Base-by-base conservation (phyloP, 2,888 invertebrate species). In the Parasteatoda lunata region DNA sequence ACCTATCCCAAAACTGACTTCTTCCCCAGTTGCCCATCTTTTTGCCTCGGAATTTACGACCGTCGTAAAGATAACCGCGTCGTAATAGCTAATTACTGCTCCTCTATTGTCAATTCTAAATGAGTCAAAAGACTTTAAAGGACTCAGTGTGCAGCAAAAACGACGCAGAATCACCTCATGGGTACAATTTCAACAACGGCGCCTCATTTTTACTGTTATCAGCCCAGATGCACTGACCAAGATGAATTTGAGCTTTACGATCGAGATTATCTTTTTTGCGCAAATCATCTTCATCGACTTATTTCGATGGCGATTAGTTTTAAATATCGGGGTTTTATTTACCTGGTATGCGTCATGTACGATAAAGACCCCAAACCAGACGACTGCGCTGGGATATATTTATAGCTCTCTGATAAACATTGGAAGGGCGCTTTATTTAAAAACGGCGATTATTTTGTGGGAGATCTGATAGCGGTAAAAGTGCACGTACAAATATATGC, bases 381-480 rank as follows among this genome's bases (percentile, higher is more conserved):
- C 9, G 59, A 59, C 59, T 9, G 59, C 59, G n/a, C 0, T 9
- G n/a, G n/a, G n/a, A 59, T 9, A n/a, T 59, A 59, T 59, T 59
- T 59, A 59, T 59, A n/a, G 59, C 59, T 4, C 59, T 59, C 59
- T 7, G 59, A 59, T 59, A 59, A 59, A 9, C 11, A 59, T 13
- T 9, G 59, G 59, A 59, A n/a, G 59, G 11, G n/a, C 59, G 30
- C 30, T 30, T 59, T 59, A 59, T 59, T 59, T 59, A 59, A 59
- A 80, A 80, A 72, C 52, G 72, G 51, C 72, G 72, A 72, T 80
- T 73, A 80, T 73, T 80, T 80, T 52, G 65, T 15, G 80, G 49
- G 51, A 15, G 51, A 66, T 73, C 66, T 72, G 72, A 80, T 80
- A 73, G 69, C 47, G 13, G 68, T 3, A 15, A 65, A 4, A 13